These are phyloP conservation scores for Nixonia krombeini DNA, from an alignment of 1,140 invertebrate species.

Conservation along the genomic window DNA sequence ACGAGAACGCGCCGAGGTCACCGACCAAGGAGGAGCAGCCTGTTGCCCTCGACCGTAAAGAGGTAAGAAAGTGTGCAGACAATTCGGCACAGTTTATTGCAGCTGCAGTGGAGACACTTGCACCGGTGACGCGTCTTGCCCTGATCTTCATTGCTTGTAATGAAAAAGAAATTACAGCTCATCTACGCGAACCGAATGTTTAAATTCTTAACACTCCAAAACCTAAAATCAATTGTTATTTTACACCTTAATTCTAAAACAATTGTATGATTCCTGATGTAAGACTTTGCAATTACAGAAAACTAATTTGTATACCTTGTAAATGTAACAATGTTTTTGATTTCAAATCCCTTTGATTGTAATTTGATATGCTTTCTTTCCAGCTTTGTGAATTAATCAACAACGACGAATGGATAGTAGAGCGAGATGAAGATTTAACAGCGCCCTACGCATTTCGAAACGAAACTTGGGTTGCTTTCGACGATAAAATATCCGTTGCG, in stretches of 20 bases:
- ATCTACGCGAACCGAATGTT: too few species aligned
- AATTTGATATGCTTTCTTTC: too few species aligned
- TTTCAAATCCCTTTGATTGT: too few species aligned
- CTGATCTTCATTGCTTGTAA: conserved; percentile 1
- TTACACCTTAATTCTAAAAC: too few species aligned
- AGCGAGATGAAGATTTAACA: conserved; percentile 84
- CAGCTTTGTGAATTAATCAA: conserved; percentile 77
- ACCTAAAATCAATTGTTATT: too few species aligned
- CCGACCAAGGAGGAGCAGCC: conserved; percentile 74
- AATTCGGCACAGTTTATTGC: conserved; percentile 35
- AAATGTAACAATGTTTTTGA: too few species aligned
- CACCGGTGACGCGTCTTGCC: background rate
- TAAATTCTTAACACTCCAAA: too few species aligned
- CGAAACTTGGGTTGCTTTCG: conserved; percentile 83
- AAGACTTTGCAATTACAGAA: too few species aligned
- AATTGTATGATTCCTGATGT: too few species aligned
- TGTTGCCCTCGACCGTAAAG: conserved; percentile 73
- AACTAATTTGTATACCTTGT: too few species aligned
- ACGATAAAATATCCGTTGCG: conserved; percentile 78
- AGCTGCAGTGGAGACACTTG: conserved; percentile 15
- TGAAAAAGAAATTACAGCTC: too few species aligned
- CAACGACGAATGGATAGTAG: conserved; percentile 79
- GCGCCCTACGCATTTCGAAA: conserved; percentile 83
- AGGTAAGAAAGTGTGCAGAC: conserved; percentile 65
- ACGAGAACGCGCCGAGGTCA: conserved; percentile 79